Percentiles rank a stretch among this genome's conserved stretches.
These are phyloP conservation scores for Melanostoma mellinum DNA, from an alignment of 2,888 invertebrate species.

Conservation along the genomic window DNA sequence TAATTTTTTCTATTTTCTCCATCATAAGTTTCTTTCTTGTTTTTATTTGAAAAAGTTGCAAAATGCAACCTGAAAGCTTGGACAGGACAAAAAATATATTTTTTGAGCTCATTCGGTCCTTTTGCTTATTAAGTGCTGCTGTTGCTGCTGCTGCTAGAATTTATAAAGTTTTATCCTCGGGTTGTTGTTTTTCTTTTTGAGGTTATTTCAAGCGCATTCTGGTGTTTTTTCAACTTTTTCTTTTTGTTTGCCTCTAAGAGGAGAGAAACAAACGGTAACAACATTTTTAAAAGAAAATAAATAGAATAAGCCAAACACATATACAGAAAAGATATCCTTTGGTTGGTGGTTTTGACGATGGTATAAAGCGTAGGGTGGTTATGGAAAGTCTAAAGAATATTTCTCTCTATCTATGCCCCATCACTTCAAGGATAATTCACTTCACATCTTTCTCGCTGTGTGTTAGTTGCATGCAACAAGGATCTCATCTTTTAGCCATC, in stretches of 20 bases:
- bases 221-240: slow-evolving; percentile 11
- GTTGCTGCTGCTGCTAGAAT: slow-evolving; percentile 47
- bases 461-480: slow-evolving; percentile 61
- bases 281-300: slow-evolving; percentile 51
- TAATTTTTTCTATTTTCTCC: slow-evolving; percentile 63
- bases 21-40: slow-evolving; percentile 54
- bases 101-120: slow-evolving; percentile 66
- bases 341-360: background rate
- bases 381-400: slow-evolving; percentile 50
- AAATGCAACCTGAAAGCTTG: slow-evolving; percentile 66
- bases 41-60: slow-evolving; percentile 45
- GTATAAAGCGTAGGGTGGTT: background rate
- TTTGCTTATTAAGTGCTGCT: slow-evolving; percentile 69
- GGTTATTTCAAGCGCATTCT: slow-evolving; percentile 53
- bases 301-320: slow-evolving; percentile 52
- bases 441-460: slow-evolving; percentile 40
- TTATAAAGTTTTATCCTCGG: slow-evolving; percentile 49
- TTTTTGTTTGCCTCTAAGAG: slow-evolving; percentile 3
- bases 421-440: slow-evolving; percentile 68
- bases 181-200: slow-evolving; percentile 34
- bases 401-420: slow-evolving; percentile 51
- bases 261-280: slow-evolving; percentile 58
- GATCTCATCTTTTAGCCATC: slow-evolving; percentile 66
- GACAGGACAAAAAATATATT: slow-evolving; percentile 55
- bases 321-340: slow-evolving; percentile 35